Conservation (phyloP, 2,113 vertebrate species). For the Pedetes capensis region DNA sequence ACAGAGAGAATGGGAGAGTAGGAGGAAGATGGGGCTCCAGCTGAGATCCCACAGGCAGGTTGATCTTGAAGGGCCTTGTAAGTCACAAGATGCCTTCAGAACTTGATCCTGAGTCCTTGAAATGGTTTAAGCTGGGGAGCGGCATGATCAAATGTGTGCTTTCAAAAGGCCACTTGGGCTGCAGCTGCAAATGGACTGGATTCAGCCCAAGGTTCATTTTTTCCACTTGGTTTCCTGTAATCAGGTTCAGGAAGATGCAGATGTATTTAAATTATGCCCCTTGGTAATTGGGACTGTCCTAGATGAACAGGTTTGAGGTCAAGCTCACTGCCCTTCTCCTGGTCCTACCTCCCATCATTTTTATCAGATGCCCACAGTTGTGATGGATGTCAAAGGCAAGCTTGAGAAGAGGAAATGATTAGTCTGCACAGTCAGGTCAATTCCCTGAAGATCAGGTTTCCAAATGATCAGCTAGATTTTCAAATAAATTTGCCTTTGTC, state of each 20-base stretch:
- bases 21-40: background rate
- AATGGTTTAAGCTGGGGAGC: conserved; percentile 2
- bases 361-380: background rate
- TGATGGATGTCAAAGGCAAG: background rate
- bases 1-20: background rate
- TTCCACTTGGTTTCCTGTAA: conserved; percentile 72
- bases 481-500: background rate
- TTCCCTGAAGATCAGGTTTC: background rate
- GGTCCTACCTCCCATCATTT: background rate
- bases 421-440: background rate
- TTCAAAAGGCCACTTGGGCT: conserved; percentile 59
- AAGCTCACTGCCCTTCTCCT: background rate
- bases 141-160: conserved; percentile 38
- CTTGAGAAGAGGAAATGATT: background rate
- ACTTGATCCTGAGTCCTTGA: conserved; percentile 59
- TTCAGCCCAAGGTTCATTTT: conserved; percentile 72
- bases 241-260: conserved; percentile 63
- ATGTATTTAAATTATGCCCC: conserved; percentile 57
- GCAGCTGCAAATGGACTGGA: conserved; percentile 69
- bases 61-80: background rate
- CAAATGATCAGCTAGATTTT: background rate
- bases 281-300: conserved; percentile 39
- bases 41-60: background rate
- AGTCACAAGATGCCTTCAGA: conserved; percentile 12
- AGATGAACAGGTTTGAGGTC: conserved; percentile 30